Percentiles rank a stretch among this genome's conserved stretches.
Conservation (phyloP, 1,140 invertebrate species). For the Drosophila serrata region DNA sequence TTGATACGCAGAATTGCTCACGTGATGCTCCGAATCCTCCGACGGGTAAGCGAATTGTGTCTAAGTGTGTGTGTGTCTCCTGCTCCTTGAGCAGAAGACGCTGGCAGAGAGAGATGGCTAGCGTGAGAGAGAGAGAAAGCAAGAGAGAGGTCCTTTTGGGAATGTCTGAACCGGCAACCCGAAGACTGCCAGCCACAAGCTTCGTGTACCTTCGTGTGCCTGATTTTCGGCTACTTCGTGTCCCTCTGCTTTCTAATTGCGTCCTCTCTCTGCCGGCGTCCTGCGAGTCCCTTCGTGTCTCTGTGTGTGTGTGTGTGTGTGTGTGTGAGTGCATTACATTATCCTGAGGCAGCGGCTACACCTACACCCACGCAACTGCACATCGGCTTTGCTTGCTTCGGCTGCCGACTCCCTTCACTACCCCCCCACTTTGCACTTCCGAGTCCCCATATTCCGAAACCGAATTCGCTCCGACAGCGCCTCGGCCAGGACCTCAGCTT, state of each 20-base stretch:
- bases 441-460: conserved; percentile 33
- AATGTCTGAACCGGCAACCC: conserved; percentile 36
- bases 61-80: conserved; percentile 11
- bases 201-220: conserved; percentile 45
- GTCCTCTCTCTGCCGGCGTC: conserved; percentile 54
- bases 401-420: conserved; percentile 18
- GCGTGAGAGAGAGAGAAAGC: not conserved
- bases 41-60: conserved; percentile 70
- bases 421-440: conserved; percentile 37
- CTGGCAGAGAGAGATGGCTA: conserved; percentile 27
- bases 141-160: conserved; percentile 25
- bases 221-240: conserved; percentile 71
- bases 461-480: conserved; percentile 40
- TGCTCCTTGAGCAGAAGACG: conserved; percentile 43
- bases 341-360: conserved; percentile 58
- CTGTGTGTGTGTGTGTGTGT: conserved; percentile 7
- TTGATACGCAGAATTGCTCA: conserved; percentile 61
- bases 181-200: conserved; percentile 65
- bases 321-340: conserved; percentile 74
- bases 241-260: conserved; percentile 76
- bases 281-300: conserved; percentile 30
- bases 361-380: conserved; percentile 54
- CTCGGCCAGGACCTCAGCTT: conserved; percentile 59
- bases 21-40: conserved; percentile 73
- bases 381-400: conserved; percentile 52